Evolutionary conservation across 2,888 invertebrate genomes (phyloP), one percentile per base, ranked within the genome.

Genomic region (Cephus pulcher): DNA sequence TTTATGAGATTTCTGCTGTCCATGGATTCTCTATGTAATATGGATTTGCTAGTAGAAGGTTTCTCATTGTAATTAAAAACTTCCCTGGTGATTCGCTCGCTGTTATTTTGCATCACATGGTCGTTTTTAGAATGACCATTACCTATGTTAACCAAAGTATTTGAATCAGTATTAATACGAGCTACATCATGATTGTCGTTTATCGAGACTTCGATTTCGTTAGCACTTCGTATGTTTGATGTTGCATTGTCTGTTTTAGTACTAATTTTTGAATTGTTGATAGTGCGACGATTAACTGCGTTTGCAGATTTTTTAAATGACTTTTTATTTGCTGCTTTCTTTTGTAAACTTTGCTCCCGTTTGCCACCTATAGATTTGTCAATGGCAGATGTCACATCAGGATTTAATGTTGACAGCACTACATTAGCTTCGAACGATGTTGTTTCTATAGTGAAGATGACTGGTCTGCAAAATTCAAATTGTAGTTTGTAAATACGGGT

Each of bases 371-470:
- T 92, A 35, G 92, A 80, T 90, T 75, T 92, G 90, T 89, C 89
- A 0, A 23, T 56, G 6, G 23, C 9, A 23, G 23, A 56, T 23
- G 56, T 56, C 56, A 85, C 84, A 78, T 94, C 94, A 6, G 94
- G 93, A 87, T 95, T 95, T 71, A 96, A 92, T 1, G 96, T 97
- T 11, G 98, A 96, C 84, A 97, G 93, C 0, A 98, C 95, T 89
- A 97, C 95, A 86, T 95, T 94, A 32, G 95, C 95, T 92, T 97
- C 96, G 91, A 97, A 96, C 74, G 95, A 94, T 33, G 94, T 92
- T 90, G 95, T 95, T 85, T 95, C 94, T n/a, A 96, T 93, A 82
- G 95, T 93, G 82, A 97, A 95, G 68, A 96, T 93, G 4, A 96
- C 94, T 9, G 97, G 97, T 84, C 95, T 95, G 86, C 82, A 92